A percentile compares a stretch with the other conserved stretches of the same genome.
phyloP scores from a whole-genome alignment of 2,113 vertebrate genomes.

The Meriones unguiculatus region DNA sequence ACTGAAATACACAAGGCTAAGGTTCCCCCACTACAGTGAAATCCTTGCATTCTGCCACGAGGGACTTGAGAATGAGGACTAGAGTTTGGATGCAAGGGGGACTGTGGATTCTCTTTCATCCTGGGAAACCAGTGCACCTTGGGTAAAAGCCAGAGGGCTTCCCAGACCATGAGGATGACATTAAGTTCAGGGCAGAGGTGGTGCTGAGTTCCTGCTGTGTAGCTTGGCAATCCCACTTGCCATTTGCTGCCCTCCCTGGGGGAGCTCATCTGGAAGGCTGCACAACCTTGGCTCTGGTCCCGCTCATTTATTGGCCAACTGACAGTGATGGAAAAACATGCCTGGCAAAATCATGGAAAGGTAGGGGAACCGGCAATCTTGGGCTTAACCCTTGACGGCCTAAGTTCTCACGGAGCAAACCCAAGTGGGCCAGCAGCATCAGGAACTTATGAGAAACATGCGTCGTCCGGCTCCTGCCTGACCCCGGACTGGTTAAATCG shows the following conservation, averaged over 20 bases:
- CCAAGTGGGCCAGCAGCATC: not conserved
- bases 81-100: constrained; percentile 33
- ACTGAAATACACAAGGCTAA: constrained; percentile 62
- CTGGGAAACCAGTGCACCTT: constrained; percentile 17
- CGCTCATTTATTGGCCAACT: constrained; percentile 58
- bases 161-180: not conserved
- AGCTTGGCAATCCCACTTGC: constrained; percentile 28
- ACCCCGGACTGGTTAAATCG: not conserved
- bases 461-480: not conserved
- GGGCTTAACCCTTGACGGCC: constrained; percentile 31
- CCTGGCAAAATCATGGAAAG: constrained; percentile 62
- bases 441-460: not conserved
- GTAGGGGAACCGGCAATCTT: not conserved
- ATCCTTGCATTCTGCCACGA: constrained; percentile 7
- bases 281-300: constrained; percentile 65
- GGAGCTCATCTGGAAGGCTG: constrained; percentile 63
- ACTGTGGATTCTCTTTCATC: constrained; percentile 32
- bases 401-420: not conserved
- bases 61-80: constrained; percentile 47
- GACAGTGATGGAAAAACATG: constrained; percentile 63
- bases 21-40: constrained; percentile 47
- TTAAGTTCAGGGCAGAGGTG: constrained; percentile 10
- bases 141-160: constrained; percentile 31
- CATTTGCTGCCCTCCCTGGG: constrained; percentile 29
- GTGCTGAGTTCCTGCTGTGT: constrained; percentile 16